Evolutionary conservation across 2,113 vertebrate genomes (phyloP), one percentile per base, ranked within the genome.

Genomic region (Xyrauchen texanus): DNA sequence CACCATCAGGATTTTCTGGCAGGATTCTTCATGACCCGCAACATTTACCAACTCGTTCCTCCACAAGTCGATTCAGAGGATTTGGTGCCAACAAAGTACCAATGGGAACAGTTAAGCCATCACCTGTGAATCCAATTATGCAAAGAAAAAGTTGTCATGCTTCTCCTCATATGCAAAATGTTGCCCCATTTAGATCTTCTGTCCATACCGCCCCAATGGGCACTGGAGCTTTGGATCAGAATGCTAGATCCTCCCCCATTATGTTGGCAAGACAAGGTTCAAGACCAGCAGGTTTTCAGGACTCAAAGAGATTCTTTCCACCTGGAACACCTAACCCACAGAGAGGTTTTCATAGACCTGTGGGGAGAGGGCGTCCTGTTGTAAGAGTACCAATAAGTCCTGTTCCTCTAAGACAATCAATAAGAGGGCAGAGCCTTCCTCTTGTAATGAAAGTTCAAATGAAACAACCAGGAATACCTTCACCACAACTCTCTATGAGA

Each of bases 351-450:
- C 91, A 85, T 49, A 90, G 91, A 86, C 92, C 92, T 76, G 85
- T 94, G 53, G 92, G 93, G 4, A 89, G 92, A 83, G 94, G 92
- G 5, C 94, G 92, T 8, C 91, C 93, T 4, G 83, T 94, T 21
- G 91, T 94, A 2, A 91, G 89, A 47, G 90, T 92, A 89, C 84
- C 92, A 67, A 91, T 90, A 84, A 93, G 82, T 42, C 89, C 91
- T 68, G 62, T 88, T 84, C 88, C 81, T 53, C 80, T 86, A 13
- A 88, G 90, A 62, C 93, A 93, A 74, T 90, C 92, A 68, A 83
- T 93, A 53, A 90, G 86, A 79, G 85, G 78, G 16, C 53, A 80
- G 79, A 79, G 64, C 78, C 86, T 80, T 45, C 66, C 80, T 21
- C 7, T 68, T 80, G 44, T 77, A 53, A 80, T 79, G 60, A 82